phyloP scores from a whole-genome alignment of 2,888 invertebrate species.

The Amphipyra berbera region DNA sequence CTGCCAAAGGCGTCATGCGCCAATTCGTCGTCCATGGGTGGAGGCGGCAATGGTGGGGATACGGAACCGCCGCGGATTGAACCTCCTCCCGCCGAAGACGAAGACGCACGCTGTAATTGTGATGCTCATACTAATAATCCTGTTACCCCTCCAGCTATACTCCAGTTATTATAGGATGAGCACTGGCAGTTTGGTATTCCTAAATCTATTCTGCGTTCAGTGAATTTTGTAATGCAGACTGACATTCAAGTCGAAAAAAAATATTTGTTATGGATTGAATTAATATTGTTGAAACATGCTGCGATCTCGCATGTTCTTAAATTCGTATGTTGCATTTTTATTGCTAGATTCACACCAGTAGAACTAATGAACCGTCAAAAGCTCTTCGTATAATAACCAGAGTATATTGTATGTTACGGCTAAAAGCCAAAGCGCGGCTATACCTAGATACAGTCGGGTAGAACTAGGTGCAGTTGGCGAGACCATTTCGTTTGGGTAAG shows the following conservation, averaged over 20 bases:
- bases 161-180: conserved; percentile 20
- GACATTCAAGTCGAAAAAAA: too few relatives aligned
- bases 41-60: conserved; percentile 96
- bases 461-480: conserved; percentile 23
- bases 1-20: conserved; percentile 93
- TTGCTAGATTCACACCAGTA: too few relatives aligned
- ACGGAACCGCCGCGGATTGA: conserved; percentile 91
- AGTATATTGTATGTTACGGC: conserved; percentile 1
- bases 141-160: conserved; percentile 10
- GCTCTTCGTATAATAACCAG: conserved; percentile 1
- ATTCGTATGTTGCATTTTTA: not conserved
- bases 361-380: not conserved
- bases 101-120: conserved; percentile 78
- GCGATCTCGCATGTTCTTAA: not conserved
- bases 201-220: too few relatives aligned
- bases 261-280: too few relatives aligned
- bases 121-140: conserved; percentile 13
- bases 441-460: not conserved
- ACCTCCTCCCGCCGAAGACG: conserved; percentile 79
- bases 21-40: conserved; percentile 94
- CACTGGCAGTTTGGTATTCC: not conserved
- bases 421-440: conserved; percentile 24
- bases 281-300: too few relatives aligned
- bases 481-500: conserved; percentile 21
- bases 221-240: too few relatives aligned